Conservation (phyloP, 53 echinoderm and acorn worm species). For the Paracentrotus lividus region DNA sequence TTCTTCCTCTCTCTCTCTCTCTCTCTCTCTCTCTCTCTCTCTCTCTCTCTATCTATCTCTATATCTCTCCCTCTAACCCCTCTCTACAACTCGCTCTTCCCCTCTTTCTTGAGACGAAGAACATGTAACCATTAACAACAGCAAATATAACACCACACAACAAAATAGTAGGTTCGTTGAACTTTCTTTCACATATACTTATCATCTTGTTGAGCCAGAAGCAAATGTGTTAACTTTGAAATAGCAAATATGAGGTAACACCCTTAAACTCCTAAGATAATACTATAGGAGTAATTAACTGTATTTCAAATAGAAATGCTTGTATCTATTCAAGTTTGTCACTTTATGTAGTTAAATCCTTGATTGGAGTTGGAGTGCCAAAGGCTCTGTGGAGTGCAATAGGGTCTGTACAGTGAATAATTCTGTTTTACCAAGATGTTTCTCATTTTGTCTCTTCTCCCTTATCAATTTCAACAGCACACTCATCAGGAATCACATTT, state of each 20-base stretch:
- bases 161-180: not conserved
- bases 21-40: slow-evolving; percentile 12
- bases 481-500: not conserved
- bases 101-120: not conserved
- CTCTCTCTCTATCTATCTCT: not conserved
- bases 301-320: too few species aligned
- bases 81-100: not conserved
- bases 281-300: not conserved
- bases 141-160: not conserved
- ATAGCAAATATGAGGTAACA: too few species aligned
- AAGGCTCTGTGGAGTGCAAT: too few species aligned
- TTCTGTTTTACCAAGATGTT: not conserved
- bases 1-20: slow-evolving; percentile 12
- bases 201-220: too few species aligned
- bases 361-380: not conserved
- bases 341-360: not conserved
- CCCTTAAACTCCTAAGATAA: too few species aligned
- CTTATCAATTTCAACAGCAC: not conserved
- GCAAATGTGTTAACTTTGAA: too few species aligned
- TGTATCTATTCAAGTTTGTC: not conserved
- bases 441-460: not conserved
- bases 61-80: not conserved
- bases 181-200: not conserved
- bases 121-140: not conserved
- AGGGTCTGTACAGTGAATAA: too few species aligned